phyloP scores from a whole-genome alignment of 2,113 vertebrate genomes.

The Rattus rattus region DNA sequence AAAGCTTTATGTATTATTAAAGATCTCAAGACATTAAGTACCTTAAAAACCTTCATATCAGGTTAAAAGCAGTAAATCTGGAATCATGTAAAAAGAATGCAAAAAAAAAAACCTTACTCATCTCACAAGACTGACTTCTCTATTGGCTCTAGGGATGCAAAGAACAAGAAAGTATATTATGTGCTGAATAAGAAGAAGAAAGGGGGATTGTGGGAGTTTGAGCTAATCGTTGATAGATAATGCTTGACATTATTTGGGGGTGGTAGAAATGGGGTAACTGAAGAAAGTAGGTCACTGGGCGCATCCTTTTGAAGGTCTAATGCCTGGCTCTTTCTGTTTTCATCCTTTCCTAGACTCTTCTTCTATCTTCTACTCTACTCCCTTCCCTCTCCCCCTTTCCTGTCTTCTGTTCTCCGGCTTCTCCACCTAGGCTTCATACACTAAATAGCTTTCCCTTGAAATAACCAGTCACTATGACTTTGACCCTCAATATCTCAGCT shows the following conservation, averaged over 20 bases:
- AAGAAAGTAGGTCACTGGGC: neutral
- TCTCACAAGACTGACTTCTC: neutral
- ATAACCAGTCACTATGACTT: neutral
- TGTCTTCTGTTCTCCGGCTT: neutral
- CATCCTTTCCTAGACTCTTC: neutral
- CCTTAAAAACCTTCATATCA: slow-evolving; percentile 9
- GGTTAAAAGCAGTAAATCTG: slow-evolving; percentile 3
- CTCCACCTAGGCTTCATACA: neutral
- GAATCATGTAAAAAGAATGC: neutral
- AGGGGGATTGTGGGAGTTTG: too few species aligned
- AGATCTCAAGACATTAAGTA: slow-evolving; percentile 23
- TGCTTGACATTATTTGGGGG: neutral
- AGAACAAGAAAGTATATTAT: neutral
- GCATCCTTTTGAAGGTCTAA: neutral
- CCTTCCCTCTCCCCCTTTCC: neutral
- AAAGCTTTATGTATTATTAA: too few species aligned
- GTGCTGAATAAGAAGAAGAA: neutral
- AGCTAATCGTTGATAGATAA: neutral
- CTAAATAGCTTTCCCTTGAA: too few species aligned
- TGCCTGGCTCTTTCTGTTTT: neutral
- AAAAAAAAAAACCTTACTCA: neutral
- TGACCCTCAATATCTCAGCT: neutral
- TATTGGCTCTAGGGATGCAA: neutral
- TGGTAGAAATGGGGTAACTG: neutral
- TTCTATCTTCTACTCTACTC: neutral